Evolutionary conservation across 1,140 invertebrate species (phyloP).

Genomic region (Macrocentrus cingulum): DNA sequence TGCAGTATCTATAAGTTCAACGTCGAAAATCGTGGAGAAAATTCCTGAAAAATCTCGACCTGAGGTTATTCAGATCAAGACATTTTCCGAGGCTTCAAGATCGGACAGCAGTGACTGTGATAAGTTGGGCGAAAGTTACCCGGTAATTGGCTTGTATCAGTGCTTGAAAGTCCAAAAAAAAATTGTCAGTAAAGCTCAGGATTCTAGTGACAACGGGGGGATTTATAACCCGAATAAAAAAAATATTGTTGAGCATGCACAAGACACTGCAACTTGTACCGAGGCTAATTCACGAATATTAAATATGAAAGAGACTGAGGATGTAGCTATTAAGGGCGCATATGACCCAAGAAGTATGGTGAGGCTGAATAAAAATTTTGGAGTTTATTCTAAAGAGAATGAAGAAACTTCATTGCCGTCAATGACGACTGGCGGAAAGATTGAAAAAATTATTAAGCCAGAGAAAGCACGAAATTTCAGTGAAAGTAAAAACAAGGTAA

Average conservation of each 20-base stretch:
- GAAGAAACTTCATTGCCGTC: too few species aligned
- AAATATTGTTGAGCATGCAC: conserved; percentile 1
- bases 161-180: conserved; percentile 36
- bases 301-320: background rate
- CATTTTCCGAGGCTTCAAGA: too few species aligned
- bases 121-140: conserved; percentile 8
- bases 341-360: conserved; percentile 28
- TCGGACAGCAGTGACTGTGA: background rate
- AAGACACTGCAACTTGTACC: background rate
- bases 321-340: conserved; percentile 19
- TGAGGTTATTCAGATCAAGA: conserved; percentile 41
- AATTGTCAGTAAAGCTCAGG: conserved; percentile 26
- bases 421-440: too few species aligned
- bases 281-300: background rate
- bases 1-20: conserved; percentile 32
- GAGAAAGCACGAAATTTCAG: background rate
- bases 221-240: conserved; percentile 1
- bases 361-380: conserved; percentile 26
- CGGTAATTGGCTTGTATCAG: conserved; percentile 34
- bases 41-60: conserved; percentile 44
- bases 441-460: background rate
- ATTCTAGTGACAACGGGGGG: background rate
- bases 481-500: background rate
- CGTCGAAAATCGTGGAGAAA: conserved; percentile 40
- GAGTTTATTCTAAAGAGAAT: background rate